Evolutionary conservation across 2,888 invertebrate genomes (phyloP).

Genomic region (Clunio marinus): DNA sequence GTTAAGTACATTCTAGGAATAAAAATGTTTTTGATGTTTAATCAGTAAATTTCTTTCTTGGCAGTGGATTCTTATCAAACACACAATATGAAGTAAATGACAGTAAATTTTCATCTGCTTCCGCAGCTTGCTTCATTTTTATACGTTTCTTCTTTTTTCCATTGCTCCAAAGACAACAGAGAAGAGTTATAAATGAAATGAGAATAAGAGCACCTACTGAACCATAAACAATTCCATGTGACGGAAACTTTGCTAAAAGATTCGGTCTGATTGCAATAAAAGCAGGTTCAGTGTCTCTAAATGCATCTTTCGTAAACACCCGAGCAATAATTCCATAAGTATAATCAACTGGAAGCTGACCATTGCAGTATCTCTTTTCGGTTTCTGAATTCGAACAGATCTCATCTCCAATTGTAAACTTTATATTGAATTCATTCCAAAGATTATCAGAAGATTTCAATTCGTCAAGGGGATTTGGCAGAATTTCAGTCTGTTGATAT

Average conservation of each 20-base stretch:
- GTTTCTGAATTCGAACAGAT: not conserved
- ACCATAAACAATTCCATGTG: not conserved
- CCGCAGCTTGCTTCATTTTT: constrained; percentile 5
- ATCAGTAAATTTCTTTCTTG: too few relatives aligned
- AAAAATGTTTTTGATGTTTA: too few relatives aligned
- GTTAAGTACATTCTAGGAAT: too few relatives aligned
- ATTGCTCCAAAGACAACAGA: not conserved
- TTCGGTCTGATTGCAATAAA: not conserved
- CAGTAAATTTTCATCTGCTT: constrained; percentile 15
- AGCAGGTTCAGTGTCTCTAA: constrained; percentile 10
- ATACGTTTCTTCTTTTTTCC: not conserved
- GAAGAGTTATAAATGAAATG: not conserved
- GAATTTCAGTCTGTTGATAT: constrained; percentile 17
- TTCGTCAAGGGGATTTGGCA: constrained; percentile 6
- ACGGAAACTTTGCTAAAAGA: not conserved
- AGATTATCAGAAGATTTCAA: too few relatives aligned
- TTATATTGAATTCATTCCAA: not conserved
- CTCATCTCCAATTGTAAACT: not conserved
- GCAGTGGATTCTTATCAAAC: constrained; percentile 21
- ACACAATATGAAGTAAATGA: constrained; percentile 33
- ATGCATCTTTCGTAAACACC: not conserved
- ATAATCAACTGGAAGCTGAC: not conserved
- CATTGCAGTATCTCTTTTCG: constrained; percentile 6
- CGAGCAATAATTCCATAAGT: constrained; percentile 19
- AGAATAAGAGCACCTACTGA: not conserved